Evolutionary conservation across 1,140 invertebrate species (phyloP), one percentile per base, ranked within the genome.

Genomic region (Sinonovacula constricta): DNA sequence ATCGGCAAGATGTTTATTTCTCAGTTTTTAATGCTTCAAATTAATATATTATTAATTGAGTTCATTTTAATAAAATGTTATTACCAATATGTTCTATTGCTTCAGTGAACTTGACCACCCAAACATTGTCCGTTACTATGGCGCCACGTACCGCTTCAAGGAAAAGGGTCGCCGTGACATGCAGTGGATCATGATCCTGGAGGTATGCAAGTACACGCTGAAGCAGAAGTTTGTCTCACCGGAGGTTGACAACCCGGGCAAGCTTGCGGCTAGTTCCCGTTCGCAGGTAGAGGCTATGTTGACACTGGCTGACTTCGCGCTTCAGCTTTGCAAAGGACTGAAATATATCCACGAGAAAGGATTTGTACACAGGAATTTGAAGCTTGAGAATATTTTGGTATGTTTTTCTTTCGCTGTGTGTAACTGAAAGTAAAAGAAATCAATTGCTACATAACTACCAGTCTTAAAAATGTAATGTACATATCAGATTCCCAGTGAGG

Each of bases 311-410:
- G 57, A 75, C 26, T 84, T 83, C 49, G 82, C 75, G 0, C 30
- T 71, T 1, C 87, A 89, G 69, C 65, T 87, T 4, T 82, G 83
- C 30, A 56, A 76, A 30, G 89, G 83, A 1, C 33, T 90, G 5
- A 54, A 72, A 1, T 90, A 86, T 56, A 77, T 90, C 0, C 89
- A 90, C 62, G 30, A 76, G 0, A 87, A 85, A 57, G 76, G 80
- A 51, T 79, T 88, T 34, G 85, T 89, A 3, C 89, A 90, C 53
- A 63, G 89, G 28, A 88, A 90, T 51, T 69, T 90, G 18, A 90
- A 89, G 53, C 79, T 86, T 10, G 88, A 90, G 45, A 90, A 90
- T 78, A 78, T 90, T 53, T 30, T 90, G 83, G 88, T 90, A 83
- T 66, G 84, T 80, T 12, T 62, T 0, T n/a, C n/a, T n/a, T n/a